Conservation (phyloP, 2,113 vertebrate species). For the Gobio gobio region DNA sequence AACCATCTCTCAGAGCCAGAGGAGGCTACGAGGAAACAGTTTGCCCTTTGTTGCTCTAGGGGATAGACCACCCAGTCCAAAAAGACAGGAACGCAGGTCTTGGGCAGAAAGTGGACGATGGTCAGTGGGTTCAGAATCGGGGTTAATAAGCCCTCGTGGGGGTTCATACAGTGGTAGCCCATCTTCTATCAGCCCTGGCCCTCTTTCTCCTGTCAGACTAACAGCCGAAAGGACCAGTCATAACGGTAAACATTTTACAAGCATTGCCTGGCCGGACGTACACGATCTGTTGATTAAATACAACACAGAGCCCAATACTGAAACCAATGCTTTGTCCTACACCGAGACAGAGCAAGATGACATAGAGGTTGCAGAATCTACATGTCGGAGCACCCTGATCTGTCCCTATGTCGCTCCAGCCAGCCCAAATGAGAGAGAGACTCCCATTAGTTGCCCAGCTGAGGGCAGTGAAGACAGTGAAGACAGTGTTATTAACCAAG, state of each 20-base stretch:
- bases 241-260: slow-evolving; percentile 69
- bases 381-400: slow-evolving; percentile 71
- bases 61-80: slow-evolving; percentile 62
- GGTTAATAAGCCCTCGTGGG: slow-evolving; percentile 52
- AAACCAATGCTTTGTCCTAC: slow-evolving; percentile 29
- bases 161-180: slow-evolving; percentile 61
- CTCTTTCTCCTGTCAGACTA: slow-evolving; percentile 52
- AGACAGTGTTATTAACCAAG: slow-evolving; percentile 47
- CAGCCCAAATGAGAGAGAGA: slow-evolving; percentile 31
- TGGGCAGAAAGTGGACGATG: slow-evolving; percentile 62
- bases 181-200: slow-evolving; percentile 62
- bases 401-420: slow-evolving; percentile 69
- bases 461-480: slow-evolving; percentile 55
- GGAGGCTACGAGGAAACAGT: slow-evolving; percentile 48
- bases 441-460: slow-evolving; percentile 18
- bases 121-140: slow-evolving; percentile 58
- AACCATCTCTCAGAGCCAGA: slow-evolving; percentile 52
- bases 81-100: slow-evolving; percentile 48
- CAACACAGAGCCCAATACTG: slow-evolving; percentile 51
- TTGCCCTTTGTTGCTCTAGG: slow-evolving; percentile 58
- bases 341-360: slow-evolving; percentile 55
- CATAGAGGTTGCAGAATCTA: slow-evolving; percentile 54
- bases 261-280: slow-evolving; percentile 72
- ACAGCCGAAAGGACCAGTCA: slow-evolving; percentile 47
- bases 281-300: slow-evolving; percentile 70